phyloP scores from a whole-genome alignment of 2,888 invertebrate species.

The Notocelia uddmanniana region DNA sequence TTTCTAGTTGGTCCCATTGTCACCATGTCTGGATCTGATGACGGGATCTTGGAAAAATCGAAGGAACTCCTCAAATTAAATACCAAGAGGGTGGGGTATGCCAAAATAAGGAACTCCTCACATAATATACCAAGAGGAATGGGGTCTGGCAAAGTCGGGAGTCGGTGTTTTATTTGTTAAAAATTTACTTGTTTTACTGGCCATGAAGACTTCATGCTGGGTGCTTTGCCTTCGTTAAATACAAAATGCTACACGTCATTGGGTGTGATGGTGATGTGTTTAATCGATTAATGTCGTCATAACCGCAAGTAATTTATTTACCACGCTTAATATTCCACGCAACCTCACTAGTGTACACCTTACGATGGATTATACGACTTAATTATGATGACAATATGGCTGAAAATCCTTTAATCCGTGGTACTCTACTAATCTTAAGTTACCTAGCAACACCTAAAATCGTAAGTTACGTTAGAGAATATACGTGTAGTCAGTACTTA shows the following conservation, averaged over 20 bases:
- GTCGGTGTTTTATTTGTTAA: too few relatives aligned
- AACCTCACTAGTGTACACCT: neutral
- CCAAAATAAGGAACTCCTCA: too few relatives aligned
- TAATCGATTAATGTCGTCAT: conserved; percentile 4
- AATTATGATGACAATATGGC: neutral
- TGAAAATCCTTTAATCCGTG: neutral
- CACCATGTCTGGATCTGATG: too few relatives aligned
- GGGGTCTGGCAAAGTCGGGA: too few relatives aligned
- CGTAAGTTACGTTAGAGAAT: neutral
- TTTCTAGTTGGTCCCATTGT: too few relatives aligned
- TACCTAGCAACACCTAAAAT: neutral
- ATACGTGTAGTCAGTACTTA: neutral
- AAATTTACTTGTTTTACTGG: neutral
- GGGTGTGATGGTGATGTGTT: neutral
- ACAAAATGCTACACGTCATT: neutral
- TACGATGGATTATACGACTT: neutral
- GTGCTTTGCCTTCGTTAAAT: neutral
- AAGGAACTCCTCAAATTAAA: too few relatives aligned
- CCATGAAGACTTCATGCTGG: neutral
- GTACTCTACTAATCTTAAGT: neutral
- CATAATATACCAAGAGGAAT: too few relatives aligned
- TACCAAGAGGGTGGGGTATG: too few relatives aligned
- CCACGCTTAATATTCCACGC: neutral
- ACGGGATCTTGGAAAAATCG: too few relatives aligned
- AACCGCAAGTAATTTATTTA: neutral